Conservation (phyloP, 2,888 invertebrate species). For the Amblyjoppa fuscipennis region DNA sequence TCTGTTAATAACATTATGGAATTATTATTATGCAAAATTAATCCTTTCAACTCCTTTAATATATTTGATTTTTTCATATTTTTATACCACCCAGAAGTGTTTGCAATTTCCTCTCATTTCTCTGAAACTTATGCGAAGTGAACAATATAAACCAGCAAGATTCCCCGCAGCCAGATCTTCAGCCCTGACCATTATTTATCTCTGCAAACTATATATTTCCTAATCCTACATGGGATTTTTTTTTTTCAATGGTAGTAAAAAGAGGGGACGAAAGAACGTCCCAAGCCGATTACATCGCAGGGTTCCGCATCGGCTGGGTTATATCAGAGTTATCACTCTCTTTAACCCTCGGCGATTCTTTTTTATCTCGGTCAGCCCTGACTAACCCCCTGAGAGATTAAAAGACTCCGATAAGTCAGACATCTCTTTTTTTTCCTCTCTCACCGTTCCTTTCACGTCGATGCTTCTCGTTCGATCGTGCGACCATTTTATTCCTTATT, state of each 20-base stretch:
- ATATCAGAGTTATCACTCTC: not conserved
- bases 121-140: too few species aligned
- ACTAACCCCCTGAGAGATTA: conserved; percentile 8
- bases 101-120: too few species aligned
- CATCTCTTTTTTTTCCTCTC: conserved; percentile 4
- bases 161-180: not conserved
- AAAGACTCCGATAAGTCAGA: conserved; percentile 16
- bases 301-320: not conserved
- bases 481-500: not conserved
- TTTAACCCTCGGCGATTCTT: not conserved
- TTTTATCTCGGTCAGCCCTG: conserved; percentile 19
- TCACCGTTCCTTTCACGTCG: conserved; percentile 8
- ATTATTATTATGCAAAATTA: too few species aligned
- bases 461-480: conserved; percentile 1
- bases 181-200: not conserved
- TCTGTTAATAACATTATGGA: too few species aligned
- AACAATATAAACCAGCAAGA: not conserved
- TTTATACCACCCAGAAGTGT: too few species aligned
- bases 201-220: not conserved
- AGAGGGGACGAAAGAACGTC: not conserved
- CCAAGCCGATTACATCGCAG: conserved; percentile 14
- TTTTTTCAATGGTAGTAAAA: conserved; percentile 19
- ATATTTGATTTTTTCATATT: too few species aligned
- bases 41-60: too few species aligned
- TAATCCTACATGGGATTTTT: not conserved